phyloP scores from a whole-genome alignment of 2,113 vertebrate genomes.

The Oreochromis spilurus region DNA sequence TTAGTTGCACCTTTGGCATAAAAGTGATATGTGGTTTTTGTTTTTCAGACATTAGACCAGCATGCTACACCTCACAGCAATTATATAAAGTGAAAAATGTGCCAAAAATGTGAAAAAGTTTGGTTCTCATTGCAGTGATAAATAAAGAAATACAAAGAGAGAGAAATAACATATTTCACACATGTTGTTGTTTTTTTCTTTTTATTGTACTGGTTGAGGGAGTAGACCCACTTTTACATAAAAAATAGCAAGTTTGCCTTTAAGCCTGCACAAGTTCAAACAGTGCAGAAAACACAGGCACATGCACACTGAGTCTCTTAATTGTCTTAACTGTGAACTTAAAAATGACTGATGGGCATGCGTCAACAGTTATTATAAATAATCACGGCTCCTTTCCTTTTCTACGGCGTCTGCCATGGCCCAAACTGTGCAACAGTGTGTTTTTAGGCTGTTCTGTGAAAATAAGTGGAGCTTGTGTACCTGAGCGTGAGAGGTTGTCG shows the following conservation, averaged over 20 bases:
- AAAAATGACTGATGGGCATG: background rate
- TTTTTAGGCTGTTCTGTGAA: constrained; percentile 15
- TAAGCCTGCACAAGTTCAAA: background rate
- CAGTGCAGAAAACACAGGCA: background rate
- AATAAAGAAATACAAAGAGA: background rate
- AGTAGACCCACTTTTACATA: rapidly evolving
- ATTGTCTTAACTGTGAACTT: background rate
- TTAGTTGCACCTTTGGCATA: background rate
- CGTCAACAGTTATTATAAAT: background rate
- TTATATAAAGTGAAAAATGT: background rate
- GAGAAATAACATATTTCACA: background rate
- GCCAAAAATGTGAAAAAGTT: rapidly evolving
- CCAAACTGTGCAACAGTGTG: constrained; percentile 8
- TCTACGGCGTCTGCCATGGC: constrained; percentile 19
- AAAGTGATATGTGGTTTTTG: rapidly evolving
- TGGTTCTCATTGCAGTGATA: background rate
- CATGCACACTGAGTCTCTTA: background rate
- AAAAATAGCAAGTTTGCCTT: background rate
- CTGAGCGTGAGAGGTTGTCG: constrained; percentile 53
- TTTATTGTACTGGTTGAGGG: background rate
- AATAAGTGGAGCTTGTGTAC: constrained; percentile 54
- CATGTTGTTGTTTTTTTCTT: rapidly evolving
- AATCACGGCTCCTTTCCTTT: background rate
- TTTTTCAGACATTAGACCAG: background rate
- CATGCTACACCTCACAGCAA: background rate